Conservation (phyloP, 2,888 invertebrate species). For the Platycheirus albimanus region DNA sequence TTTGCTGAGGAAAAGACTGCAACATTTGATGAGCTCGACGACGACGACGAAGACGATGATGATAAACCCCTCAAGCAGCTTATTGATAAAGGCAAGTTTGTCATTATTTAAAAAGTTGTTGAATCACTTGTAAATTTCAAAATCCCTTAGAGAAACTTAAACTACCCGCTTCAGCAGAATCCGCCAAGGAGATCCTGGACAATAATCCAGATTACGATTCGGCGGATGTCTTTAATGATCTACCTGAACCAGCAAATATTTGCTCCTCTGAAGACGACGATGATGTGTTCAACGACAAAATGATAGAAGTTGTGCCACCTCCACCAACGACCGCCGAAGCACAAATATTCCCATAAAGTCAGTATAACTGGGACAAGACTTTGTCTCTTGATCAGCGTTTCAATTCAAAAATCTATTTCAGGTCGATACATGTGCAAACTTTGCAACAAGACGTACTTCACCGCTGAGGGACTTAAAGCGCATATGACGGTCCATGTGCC, state of each 20-base stretch:
- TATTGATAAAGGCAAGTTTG: conserved; percentile 51
- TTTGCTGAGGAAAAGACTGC: conserved; percentile 36
- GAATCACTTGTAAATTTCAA: too few relatives aligned
- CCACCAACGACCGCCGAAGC: conserved; percentile 74
- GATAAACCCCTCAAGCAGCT: conserved; percentile 74
- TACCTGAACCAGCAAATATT: conserved; percentile 41
- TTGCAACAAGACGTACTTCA: conserved; percentile 77
- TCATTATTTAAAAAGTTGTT: not conserved
- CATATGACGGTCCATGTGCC: conserved; percentile 76
- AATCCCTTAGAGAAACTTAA: conserved; percentile 50
- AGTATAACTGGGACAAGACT: not conserved
- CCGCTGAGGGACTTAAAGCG: conserved; percentile 76
- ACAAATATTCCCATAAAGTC: conserved; percentile 77
- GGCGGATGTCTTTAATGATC: conserved; percentile 56
- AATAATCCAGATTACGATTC: conserved; percentile 30
- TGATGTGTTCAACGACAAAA: conserved; percentile 53
- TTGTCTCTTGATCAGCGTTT: not conserved
- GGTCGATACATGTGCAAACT: conserved; percentile 77
- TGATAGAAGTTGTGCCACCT: conserved; percentile 52
- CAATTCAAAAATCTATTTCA: conserved; percentile 45
- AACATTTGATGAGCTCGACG: conserved; percentile 1
- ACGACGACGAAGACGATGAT: conserved; percentile 71
- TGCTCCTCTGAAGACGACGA: conserved; percentile 52
- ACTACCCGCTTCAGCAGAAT: not conserved
- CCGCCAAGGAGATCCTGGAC: not conserved